These are phyloP conservation scores for Craseonycteris thonglongyai DNA, from an alignment of 2,113 vertebrate species.

Conservation along the genomic window DNA sequence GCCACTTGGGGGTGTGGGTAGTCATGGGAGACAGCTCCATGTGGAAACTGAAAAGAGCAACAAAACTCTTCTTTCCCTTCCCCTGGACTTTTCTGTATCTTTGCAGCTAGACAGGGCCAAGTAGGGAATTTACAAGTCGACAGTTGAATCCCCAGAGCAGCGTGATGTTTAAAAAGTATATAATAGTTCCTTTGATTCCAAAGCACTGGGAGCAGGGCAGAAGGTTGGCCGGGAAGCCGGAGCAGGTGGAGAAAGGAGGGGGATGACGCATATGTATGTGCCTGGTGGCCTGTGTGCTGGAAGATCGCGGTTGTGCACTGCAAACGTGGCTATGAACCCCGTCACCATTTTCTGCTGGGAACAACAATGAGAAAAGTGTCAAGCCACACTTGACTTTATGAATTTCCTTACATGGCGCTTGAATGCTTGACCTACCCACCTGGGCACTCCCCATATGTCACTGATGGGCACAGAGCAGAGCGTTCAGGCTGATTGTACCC, in stretches of 20 bases:
- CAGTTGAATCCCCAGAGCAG: neutral
- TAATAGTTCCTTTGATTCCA: neutral
- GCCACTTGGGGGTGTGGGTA: neutral
- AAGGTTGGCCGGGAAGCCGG: neutral
- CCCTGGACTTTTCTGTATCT: neutral
- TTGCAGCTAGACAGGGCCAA: conserved; percentile 31
- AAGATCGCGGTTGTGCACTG: accelerated
- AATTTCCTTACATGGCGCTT: neutral
- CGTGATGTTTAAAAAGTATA: conserved; percentile 15
- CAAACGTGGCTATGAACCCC: neutral
- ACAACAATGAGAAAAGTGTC: neutral
- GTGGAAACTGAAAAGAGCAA: conserved; percentile 41
- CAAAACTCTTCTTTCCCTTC: neutral
- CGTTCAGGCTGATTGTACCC: no score
- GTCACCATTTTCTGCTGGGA: neutral
- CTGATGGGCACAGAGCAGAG: accelerated
- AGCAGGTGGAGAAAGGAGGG: neutral
- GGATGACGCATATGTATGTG: accelerated
- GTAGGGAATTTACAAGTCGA: conserved; percentile 21
- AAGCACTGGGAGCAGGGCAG: neutral
- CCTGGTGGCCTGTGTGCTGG: neutral
- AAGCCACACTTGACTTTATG: neutral
- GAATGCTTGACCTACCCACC: neutral
- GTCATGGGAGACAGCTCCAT: conserved; percentile 27
- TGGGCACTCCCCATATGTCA: neutral